Conservation (phyloP, 2,113 vertebrate species). For the Loxodonta africana region DNA sequence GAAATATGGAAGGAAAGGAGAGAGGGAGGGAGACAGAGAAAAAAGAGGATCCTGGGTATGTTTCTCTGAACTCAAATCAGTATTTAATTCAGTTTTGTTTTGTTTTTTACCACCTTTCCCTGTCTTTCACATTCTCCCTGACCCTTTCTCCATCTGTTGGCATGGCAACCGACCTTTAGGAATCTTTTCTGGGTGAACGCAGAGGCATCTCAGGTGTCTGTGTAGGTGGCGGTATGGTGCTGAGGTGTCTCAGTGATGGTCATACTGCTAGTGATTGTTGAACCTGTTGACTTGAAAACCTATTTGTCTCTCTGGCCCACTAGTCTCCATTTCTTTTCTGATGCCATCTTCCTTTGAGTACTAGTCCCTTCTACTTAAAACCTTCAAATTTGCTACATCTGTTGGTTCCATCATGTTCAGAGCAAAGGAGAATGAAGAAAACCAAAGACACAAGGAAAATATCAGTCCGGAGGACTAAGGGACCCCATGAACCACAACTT, state of each 20-base stretch:
- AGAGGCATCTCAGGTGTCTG: neutral
- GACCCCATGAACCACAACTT: no score
- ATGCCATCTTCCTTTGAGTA: neutral
- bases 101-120: no score
- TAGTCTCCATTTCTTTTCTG: neutral
- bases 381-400: no score
- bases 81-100: rapidly evolving
- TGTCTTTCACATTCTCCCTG: rapidly evolving
- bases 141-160: neutral
- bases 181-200: neutral
- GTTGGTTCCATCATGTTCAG: no score
- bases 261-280: rapidly evolving
- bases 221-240: neutral
- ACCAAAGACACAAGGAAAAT: no score
- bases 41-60: neutral
- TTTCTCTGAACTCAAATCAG: neutral
- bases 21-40: neutral
- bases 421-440: no score
- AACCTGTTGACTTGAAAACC: neutral
- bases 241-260: neutral
- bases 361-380: neutral
- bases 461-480: no score
- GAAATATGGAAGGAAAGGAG: neutral
- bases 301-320: neutral
- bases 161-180: neutral